phyloP scores from a whole-genome alignment of 2,113 vertebrate species.

The Scophthalmus maximus region DNA sequence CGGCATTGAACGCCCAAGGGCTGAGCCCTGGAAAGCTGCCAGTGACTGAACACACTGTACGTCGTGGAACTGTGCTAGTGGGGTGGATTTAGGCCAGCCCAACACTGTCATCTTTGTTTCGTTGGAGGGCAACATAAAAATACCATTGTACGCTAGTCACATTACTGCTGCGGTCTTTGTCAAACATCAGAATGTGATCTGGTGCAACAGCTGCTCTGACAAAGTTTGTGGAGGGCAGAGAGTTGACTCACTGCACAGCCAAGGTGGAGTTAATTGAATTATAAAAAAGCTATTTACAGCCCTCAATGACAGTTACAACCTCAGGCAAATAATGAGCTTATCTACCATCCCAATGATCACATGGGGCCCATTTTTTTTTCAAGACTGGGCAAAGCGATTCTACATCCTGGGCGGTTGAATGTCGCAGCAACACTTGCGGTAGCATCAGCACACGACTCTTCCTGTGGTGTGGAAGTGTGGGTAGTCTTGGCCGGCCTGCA shows the following conservation, averaged over 20 bases:
- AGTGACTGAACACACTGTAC: slow-evolving; percentile 22
- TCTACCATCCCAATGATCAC: slow-evolving; percentile 36
- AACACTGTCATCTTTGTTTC: slow-evolving; percentile 60
- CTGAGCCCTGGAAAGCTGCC: slow-evolving; percentile 42
- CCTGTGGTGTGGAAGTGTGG: slow-evolving; percentile 47
- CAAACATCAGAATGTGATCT: slow-evolving; percentile 43
- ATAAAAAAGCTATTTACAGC: slow-evolving; percentile 51
- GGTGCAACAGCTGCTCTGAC: slow-evolving; percentile 59
- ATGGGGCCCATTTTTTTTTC: slow-evolving; percentile 11
- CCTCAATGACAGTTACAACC: slow-evolving; percentile 41
- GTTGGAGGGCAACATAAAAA: slow-evolving; percentile 55
- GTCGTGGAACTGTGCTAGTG: slow-evolving; percentile 35
- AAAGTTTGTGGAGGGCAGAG: slow-evolving; percentile 34
- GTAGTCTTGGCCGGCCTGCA: slow-evolving; percentile 53
- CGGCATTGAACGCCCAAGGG: slow-evolving; percentile 29
- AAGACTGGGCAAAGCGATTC: slow-evolving; percentile 28
- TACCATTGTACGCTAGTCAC: slow-evolving; percentile 56
- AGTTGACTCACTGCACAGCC: slow-evolving; percentile 33
- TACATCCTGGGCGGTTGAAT: slow-evolving; percentile 48
- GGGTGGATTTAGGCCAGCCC: slow-evolving; percentile 48
- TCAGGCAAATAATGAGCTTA: slow-evolving; percentile 48
- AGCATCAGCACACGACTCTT: slow-evolving; percentile 40
- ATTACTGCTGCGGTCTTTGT: slow-evolving; percentile 42
- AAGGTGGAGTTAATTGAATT: slow-evolving; percentile 55
- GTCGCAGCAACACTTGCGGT: slow-evolving; percentile 36